These are phyloP conservation scores for Austrolebias charrua DNA, from an alignment of 2,797 vertebrate species.

Conservation along the genomic window DNA sequence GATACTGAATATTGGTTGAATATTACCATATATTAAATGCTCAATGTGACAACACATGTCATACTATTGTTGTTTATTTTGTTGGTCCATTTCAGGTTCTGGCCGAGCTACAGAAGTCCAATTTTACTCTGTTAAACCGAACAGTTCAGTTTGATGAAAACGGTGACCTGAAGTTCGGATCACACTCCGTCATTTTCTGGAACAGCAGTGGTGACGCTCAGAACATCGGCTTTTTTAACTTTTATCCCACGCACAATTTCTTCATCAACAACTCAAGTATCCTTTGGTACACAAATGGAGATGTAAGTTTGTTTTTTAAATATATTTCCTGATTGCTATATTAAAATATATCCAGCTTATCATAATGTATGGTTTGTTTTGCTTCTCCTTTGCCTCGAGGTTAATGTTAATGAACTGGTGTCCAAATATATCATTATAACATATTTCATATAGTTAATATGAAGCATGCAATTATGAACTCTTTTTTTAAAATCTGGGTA, in stretches of 20 bases:
- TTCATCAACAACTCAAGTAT: conserved; percentile 62
- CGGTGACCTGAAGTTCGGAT: conserved; percentile 68
- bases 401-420: neutral
- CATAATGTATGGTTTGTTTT: neutral
- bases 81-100: conserved; percentile 77
- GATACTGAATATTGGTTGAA: no score
- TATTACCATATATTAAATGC: no score
- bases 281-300: conserved; percentile 69
- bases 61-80: conserved; percentile 6
- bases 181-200: conserved; percentile 81
- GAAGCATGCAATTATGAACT: neutral
- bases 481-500: neutral
- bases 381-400: neutral
- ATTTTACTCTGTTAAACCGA: conserved; percentile 79
- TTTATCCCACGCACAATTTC: conserved; percentile 52
- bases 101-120: conserved; percentile 77
- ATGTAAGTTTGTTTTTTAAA: conserved; percentile 49
- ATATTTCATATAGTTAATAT: neutral
- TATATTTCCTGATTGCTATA: neutral
- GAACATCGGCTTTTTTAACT: conserved; percentile 72
- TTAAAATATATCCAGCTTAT: neutral
- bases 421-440: neutral
- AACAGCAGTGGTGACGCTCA: conserved; percentile 44
- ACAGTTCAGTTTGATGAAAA: conserved; percentile 77
- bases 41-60: neutral